phyloP scores from a whole-genome alignment of 2,888 invertebrate species.

The Nomada hirtipes region DNA sequence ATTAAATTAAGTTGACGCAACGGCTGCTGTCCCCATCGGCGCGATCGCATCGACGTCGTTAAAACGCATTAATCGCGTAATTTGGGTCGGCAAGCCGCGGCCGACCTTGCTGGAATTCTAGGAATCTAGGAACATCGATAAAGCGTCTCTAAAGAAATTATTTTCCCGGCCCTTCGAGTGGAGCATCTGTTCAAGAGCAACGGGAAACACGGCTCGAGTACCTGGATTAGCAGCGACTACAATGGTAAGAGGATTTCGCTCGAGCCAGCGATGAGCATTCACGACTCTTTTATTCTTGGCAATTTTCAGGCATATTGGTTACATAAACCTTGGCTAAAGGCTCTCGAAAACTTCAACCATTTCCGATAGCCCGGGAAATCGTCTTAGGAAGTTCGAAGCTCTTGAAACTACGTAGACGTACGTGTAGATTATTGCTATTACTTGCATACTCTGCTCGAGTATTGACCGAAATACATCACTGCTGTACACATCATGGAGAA shows the following conservation, averaged over 20 bases:
- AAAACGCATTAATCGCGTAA: constrained; percentile 48
- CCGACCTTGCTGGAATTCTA: constrained; percentile 33
- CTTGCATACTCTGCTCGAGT: no score
- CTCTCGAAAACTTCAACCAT: neutral
- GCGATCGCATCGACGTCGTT: constrained; percentile 11
- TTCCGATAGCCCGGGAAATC: neutral
- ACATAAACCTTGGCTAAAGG: neutral
- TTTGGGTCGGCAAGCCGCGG: constrained; percentile 42
- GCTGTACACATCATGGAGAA: no score
- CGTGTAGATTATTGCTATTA: neutral
- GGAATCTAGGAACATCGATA: constrained; percentile 39
- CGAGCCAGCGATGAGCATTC: constrained; percentile 14
- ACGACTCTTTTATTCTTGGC: neutral
- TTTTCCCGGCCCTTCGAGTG: neutral
- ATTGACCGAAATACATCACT: no score
- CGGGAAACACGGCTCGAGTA: neutral
- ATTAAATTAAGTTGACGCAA: constrained; percentile 32
- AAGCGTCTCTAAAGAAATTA: constrained; percentile 14
- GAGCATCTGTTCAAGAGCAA: neutral
- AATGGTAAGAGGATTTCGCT: constrained; percentile 4
- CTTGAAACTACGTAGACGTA: neutral
- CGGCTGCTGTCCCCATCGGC: neutral
- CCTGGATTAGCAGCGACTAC: neutral
- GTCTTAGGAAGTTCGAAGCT: neutral
- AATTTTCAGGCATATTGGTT: constrained; percentile 1